phyloP scores from a whole-genome alignment of 64 coral and sea anemone species.

The Actinia equina region DNA sequence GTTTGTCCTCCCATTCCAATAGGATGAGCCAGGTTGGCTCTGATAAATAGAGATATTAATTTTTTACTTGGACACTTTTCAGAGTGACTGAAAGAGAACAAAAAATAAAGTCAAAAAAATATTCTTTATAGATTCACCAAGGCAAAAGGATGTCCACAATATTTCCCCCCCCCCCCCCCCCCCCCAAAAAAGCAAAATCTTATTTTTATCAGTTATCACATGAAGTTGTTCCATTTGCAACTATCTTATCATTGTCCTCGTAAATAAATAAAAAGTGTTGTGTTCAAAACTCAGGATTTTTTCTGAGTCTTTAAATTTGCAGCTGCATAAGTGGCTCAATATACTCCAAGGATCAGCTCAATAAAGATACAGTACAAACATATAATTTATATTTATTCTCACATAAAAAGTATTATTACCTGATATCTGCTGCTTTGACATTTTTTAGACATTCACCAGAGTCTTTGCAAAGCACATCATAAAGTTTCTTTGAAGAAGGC shows the following conservation, averaged over 20 bases:
- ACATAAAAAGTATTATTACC: not conserved
- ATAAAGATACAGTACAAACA: too few species aligned
- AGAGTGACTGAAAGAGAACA: not conserved
- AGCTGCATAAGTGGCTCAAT: too few species aligned
- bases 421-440: not conserved
- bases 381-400: too few species aligned
- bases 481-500: not conserved
- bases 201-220: too few species aligned
- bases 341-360: too few species aligned
- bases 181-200: too few species aligned
- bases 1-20: not conserved
- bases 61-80: constrained; percentile 15
- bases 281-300: too few species aligned
- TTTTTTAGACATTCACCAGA: constrained; percentile 7
- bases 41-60: not conserved
- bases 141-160: too few species aligned
- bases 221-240: not conserved
- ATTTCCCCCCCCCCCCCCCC: too few species aligned
- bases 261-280: too few species aligned
- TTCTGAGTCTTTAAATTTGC: too few species aligned
- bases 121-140: not conserved
- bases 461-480: constrained; percentile 1
- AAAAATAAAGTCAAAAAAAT: not conserved
- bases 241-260: not conserved
- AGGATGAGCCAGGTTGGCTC: constrained; percentile 13